Evolutionary conservation across 1,140 invertebrate genomes (phyloP).

Genomic region (Spodoptera litura): DNA sequence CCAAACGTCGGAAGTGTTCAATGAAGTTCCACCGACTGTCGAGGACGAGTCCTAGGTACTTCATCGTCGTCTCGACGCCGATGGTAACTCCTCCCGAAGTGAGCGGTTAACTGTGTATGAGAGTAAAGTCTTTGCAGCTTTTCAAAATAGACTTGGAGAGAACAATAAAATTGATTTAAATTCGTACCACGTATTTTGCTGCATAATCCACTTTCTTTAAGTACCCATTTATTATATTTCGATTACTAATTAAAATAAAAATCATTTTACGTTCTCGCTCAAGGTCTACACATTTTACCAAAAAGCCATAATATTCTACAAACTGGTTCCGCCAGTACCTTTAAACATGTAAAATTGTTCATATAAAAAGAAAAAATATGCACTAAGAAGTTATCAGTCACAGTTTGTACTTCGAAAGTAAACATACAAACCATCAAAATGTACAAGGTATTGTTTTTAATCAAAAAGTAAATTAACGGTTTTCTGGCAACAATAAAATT

Average conservation of each 20-base stretch:
- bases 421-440: conserved; percentile 32
- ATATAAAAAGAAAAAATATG: conserved; percentile 42
- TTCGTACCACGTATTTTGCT: no score
- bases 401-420: conserved; percentile 11
- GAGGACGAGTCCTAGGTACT: no score
- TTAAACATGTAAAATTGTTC: background rate
- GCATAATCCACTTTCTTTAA: no score
- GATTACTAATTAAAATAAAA: background rate
- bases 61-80: no score
- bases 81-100: no score
- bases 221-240: background rate
- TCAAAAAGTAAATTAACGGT: background rate
- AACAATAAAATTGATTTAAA: no score
- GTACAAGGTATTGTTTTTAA: conserved; percentile 24
- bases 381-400: conserved; percentile 27
- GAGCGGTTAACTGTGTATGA: no score
- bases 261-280: background rate
- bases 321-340: conserved; percentile 10
- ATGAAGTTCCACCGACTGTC: no score
- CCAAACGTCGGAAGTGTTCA: no score
- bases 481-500: no score
- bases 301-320: background rate
- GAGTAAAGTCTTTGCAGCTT: no score
- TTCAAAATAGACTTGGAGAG: no score
- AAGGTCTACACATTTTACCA: conserved; percentile 19